Percentiles rank a stretch among this genome's conserved stretches.
Evolutionary conservation across 2,113 vertebrate genomes (phyloP).

Genomic region (Peucedramus taeniatus): DNA sequence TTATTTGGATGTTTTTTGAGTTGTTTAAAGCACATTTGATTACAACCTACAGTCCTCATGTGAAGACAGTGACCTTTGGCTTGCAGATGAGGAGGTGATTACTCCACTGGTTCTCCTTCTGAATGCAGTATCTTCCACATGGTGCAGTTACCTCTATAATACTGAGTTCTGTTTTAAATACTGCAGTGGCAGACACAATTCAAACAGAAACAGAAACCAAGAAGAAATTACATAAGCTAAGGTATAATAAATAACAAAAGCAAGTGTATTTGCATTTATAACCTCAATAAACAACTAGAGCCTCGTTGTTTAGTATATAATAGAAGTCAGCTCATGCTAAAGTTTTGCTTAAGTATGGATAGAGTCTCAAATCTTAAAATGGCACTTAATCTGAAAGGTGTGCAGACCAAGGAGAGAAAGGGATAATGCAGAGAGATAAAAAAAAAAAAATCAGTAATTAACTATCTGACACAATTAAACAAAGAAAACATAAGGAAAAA

Average conservation of each 20-base stretch:
- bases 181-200: neutral
- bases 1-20: conserved; percentile 11
- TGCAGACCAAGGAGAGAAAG: neutral
- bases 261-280: neutral
- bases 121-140: neutral
- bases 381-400: neutral
- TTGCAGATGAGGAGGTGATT: neutral
- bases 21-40: conserved; percentile 15
- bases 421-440: neutral
- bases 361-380: neutral
- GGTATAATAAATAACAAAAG: neutral
- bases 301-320: neutral
- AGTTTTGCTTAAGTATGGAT: neutral
- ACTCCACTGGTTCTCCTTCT: neutral
- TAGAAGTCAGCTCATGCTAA: neutral
- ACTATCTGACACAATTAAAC: neutral
- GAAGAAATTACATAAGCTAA: neutral
- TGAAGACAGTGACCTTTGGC: conserved; percentile 20
- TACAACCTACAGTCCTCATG: neutral
- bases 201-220: neutral
- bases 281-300: neutral
- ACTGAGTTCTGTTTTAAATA: neutral
- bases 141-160: neutral
- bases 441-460: neutral
- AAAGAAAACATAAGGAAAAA: neutral